Conservation (phyloP, 2,888 invertebrate genomes). For the Polyommatus icarus region DNA sequence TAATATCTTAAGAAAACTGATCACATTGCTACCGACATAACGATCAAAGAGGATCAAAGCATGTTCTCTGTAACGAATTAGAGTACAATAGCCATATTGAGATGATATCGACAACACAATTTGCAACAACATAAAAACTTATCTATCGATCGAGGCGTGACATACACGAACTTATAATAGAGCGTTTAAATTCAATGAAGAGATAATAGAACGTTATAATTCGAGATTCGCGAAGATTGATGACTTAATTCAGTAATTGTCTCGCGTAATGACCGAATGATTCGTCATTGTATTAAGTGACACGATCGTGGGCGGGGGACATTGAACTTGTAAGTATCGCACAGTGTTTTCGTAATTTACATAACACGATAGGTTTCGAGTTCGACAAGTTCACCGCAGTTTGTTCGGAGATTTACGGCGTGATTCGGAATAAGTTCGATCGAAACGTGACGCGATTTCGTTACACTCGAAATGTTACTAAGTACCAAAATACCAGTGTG, state of each 20-base stretch:
- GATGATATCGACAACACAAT: background rate
- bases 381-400: conserved; percentile 66
- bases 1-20: background rate
- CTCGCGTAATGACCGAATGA: conserved; percentile 8
- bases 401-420: conserved; percentile 49
- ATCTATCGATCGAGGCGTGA: conserved; percentile 1
- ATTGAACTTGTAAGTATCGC: conserved; percentile 69
- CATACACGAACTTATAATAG: background rate
- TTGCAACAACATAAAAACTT: background rate
- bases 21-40: background rate
- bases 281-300: conserved; percentile 36
- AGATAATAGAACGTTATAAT: conserved; percentile 16
- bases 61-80: background rate
- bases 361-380: conserved; percentile 72
- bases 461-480: background rate
- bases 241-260: conserved; percentile 30
- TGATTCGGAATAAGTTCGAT: background rate
- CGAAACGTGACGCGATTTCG: background rate
- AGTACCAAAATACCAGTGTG: background rate
- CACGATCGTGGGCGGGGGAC: conserved; percentile 57
- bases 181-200: conserved; percentile 8
- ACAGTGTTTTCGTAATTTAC: conserved; percentile 72
- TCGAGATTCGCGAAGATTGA: conserved; percentile 27
- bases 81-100: background rate
- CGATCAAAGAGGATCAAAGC: background rate